Base-by-base conservation (phyloP, 2,113 vertebrate species). In the Sphaerodactylus townsendi region DNA sequence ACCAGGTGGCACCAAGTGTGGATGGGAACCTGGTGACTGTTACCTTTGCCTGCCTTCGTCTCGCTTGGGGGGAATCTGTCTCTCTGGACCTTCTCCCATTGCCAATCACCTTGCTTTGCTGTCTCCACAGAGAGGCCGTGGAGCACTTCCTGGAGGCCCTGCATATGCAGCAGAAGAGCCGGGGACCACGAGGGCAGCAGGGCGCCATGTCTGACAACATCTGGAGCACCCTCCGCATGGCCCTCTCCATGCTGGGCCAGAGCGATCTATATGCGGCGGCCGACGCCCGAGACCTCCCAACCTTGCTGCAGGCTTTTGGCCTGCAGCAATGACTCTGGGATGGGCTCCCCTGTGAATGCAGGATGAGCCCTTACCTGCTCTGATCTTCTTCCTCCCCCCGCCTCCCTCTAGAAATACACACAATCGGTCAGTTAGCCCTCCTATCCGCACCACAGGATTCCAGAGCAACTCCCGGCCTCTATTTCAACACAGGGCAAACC, bases 141-240 rank as follows among this genome's bases (percentile, higher is more conserved):
- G 99, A 99, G 86, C 99, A 99, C 94, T 99, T 99, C 91, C 92
- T 99, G 13, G 99, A 99, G 92, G 98, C 99, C 44, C 94, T 99
- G 77, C 97, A 98, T 88, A 97, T 99, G 87, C 99, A 99, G 93
- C 97, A 97, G 94, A 97, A 81, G 95, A 96, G 90, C 94, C 96
- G 89, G 84, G 96, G 95, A 35, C 96, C 94, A 0, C 94, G 91
- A 82, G 96, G 79, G 30, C 96, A 92, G 91, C 96, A 81, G 79
- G 96, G 75, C 1, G 96, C 98, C 28, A 96, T 99, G 98, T 99
- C 99, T 0, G 99, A 99, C 96, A 99, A 99, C 95, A 99, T 99
- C 94, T 99, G 99, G 99, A 99, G 97, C 92, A 99, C 98, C 0
- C 95, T 99, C 80, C 98, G 99, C 72, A 97, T 99, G 98, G 98